Conservation (phyloP, 2,113 vertebrate species). For the Clarias magur region DNA sequence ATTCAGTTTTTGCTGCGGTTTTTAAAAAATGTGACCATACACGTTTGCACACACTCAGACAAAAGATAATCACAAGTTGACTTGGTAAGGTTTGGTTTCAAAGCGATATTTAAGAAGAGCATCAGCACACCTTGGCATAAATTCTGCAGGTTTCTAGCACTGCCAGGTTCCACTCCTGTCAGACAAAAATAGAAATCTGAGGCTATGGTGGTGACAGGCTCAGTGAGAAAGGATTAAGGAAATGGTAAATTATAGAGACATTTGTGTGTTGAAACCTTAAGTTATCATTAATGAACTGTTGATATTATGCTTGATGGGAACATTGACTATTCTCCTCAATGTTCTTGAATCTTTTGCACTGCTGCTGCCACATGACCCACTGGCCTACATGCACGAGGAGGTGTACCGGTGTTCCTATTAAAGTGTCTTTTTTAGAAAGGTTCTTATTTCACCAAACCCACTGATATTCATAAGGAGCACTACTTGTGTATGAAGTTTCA, state of each 20-base stretch:
- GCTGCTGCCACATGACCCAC: not conserved
- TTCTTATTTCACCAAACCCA: not conserved
- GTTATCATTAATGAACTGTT: not conserved
- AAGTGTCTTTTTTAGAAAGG: not conserved
- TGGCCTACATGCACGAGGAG: not conserved
- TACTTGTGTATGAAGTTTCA: not conserved
- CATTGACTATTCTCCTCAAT: not conserved
- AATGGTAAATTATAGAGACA: not conserved
- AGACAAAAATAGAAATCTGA: not conserved
- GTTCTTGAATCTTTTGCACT: not conserved
- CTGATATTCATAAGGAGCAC: not conserved
- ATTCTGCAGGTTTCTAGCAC: not conserved
- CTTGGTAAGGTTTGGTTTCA: not conserved
- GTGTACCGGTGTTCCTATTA: not conserved
- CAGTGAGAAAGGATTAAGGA: not conserved
- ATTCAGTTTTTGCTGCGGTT: slow-evolving; percentile 1
- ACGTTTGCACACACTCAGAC: not conserved
- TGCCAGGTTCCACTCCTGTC: not conserved
- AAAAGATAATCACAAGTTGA: not conserved
- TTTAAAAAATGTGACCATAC: not conserved
- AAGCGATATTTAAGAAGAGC: not conserved
- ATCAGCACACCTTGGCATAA: not conserved
- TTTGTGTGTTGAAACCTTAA: not conserved
- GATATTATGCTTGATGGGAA: not conserved
- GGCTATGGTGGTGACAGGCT: not conserved